Base-by-base conservation (phyloP, 2,113 vertebrate genomes). In the Hepsetus odoe region DNA sequence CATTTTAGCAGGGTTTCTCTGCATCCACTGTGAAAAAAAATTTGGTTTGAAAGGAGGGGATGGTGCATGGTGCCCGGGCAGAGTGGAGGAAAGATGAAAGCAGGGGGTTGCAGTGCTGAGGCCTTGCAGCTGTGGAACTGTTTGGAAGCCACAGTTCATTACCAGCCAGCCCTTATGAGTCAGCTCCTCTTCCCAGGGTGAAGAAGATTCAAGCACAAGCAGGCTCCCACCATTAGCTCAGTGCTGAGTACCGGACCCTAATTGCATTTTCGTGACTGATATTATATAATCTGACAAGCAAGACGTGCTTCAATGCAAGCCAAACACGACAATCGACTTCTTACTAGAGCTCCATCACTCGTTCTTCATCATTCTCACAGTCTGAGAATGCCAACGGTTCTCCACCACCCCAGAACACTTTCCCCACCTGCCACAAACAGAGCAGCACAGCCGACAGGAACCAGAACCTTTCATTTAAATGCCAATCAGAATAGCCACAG, bases 111-210 rank as follows among this genome's bases (percentile, higher is more conserved):
- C 73, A 69, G 69, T 10, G 44, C 61, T 46, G 64, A 76, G 65
- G 51, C 77, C 55, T 65, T 65, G 62, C 80, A 85, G 91, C 88
- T 86, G 89, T 83, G 88, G 82, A 85, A 73, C 84, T 90, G 87
- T 75, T 84, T 85, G 88, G 80, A 73, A 24, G 46, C 88, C 89
- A 89, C 88, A 90, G 88, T 86, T 92, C 76, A 76, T 89, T 95
- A 95, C 92, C 90, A 90, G 92, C 90, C 90, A 84, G 80, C 85
- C 88, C 86, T 85, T 87, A 87, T 90, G 87, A 92, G 86, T 87
- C 80, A 89, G 92, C 65, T 76, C 74, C 58, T 61, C 44, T 44
- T 44, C 73, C 74, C 64, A 30, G 56, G 61, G 75, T 69, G 44
- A 65, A 20, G 20, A 62, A 91, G 67, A 87, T 90, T 73, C 33